These are phyloP conservation scores for Accipiter badius DNA, from an alignment of 2,797 vertebrate species.

Conservation along the genomic window DNA sequence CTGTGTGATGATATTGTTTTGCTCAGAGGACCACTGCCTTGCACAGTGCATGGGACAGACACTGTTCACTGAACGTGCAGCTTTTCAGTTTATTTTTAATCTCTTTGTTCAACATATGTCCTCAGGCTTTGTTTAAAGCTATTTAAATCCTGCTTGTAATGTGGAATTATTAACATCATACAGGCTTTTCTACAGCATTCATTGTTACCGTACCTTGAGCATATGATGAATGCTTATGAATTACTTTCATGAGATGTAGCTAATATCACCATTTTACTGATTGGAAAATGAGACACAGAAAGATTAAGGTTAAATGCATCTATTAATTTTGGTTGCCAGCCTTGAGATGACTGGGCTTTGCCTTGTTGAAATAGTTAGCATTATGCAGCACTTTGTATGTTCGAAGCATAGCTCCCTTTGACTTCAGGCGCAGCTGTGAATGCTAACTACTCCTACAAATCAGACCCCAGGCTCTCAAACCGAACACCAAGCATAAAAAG, in stretches of 20 bases:
- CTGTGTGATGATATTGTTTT: neutral
- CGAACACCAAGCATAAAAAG: neutral
- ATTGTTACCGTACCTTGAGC: neutral
- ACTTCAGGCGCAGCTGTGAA: neutral
- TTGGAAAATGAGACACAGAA: neutral
- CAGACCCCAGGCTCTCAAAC: neutral
- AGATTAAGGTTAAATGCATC: neutral
- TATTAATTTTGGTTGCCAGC: neutral
- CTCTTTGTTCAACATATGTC: neutral
- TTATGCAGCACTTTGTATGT: neutral
- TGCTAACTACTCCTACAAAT: neutral
- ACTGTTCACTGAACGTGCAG: neutral
- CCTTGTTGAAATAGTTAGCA: neutral
- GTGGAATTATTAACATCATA: neutral
- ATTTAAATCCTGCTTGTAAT: neutral
- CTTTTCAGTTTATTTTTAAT: neutral
- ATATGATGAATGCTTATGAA: neutral
- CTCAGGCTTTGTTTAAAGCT: conserved; percentile 12
- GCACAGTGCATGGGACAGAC: neutral
- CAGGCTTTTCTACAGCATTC: neutral
- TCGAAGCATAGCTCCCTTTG: neutral
- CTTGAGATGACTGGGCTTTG: neutral
- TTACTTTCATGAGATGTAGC: neutral
- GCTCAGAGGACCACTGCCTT: neutral
- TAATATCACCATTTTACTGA: neutral